Evolutionary conservation across 2,888 invertebrate species (phyloP).

Genomic region (Phania funesta): DNA sequence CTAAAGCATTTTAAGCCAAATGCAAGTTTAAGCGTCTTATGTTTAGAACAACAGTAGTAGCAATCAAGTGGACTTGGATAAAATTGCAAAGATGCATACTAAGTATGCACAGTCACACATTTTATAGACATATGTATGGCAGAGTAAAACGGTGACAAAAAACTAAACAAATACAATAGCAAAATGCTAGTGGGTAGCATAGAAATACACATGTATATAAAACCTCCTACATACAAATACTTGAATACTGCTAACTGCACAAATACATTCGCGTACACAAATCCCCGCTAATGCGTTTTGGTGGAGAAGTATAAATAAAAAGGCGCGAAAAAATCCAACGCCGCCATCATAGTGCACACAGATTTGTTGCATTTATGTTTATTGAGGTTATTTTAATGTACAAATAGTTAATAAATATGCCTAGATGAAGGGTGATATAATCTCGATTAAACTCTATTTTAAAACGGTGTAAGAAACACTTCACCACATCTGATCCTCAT

Average conservation of each 20-base stretch:
- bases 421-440: too few species aligned
- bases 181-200: not conserved
- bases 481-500: too few species aligned
- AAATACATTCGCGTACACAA: not conserved
- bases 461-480: too few species aligned
- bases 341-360: not conserved
- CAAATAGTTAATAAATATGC: not conserved
- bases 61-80: constrained; percentile 57
- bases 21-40: constrained; percentile 64
- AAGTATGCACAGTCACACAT: not conserved
- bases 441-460: too few species aligned
- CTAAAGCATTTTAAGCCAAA: constrained; percentile 63
- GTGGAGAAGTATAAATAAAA: not conserved
- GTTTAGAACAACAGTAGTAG: constrained; percentile 57
- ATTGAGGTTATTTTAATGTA: not conserved
- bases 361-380: not conserved
- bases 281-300: not conserved
- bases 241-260: not conserved
- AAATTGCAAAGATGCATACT: constrained; percentile 23
- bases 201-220: not conserved
- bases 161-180: not conserved
- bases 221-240: not conserved
- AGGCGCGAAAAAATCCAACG: not conserved
- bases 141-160: constrained; percentile 15
- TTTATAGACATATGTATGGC: not conserved